Base-by-base conservation (phyloP, 2,797 vertebrate species). In the Mormyrus proboscirostris region DNA sequence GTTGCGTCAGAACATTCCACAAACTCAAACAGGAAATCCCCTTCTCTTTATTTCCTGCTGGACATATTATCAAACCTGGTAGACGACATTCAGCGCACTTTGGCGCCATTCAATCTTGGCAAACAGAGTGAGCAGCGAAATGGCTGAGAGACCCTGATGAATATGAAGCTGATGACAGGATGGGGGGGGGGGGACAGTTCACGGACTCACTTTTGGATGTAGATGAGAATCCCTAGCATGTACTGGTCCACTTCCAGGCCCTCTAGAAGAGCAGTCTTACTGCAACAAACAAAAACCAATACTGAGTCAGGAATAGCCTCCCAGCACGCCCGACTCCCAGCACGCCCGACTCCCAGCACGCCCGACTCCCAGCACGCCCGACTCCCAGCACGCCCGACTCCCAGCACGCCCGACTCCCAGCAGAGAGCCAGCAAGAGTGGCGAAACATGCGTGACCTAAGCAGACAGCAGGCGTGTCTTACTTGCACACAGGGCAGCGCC, bases 401-500 rank as follows among this genome's bases (percentile, higher is more conserved):
- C 29, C 29, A 33, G 29, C 29, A 33, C 29, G 29, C 29, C 29
- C 29, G 29, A 33, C 29, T 33, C 29, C 29, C 29, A 33, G 29
- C 29, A 33, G 29, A 33, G 0, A 33, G 29, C 29, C 29, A 33
- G 29, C 29, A 33, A 33, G 29, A 33, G 1, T 33, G 29, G 29
- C 29, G 29, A 33, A n/a, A 7, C 76, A 82, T 1, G n/a, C 6
- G 8, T 5, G 7, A 8, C 7, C 38, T n/a, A 41, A n/a, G 44
- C 7, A 6, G 44, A 12, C 33, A 38, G 29, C 41, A 29, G 83
- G 59, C n/a, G 29, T 10, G 0, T 94, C 98, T 92, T 95, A 99
- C 98, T 99, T 99, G 98, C 98, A 99, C 91, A 99, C 98, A 0
- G 98, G 98, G 93, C 98, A 99, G 22, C 98, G 94, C 98, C 98